Base-by-base conservation (phyloP, 2,797 vertebrate species). In the Coccyzus lansbergi region DNA sequence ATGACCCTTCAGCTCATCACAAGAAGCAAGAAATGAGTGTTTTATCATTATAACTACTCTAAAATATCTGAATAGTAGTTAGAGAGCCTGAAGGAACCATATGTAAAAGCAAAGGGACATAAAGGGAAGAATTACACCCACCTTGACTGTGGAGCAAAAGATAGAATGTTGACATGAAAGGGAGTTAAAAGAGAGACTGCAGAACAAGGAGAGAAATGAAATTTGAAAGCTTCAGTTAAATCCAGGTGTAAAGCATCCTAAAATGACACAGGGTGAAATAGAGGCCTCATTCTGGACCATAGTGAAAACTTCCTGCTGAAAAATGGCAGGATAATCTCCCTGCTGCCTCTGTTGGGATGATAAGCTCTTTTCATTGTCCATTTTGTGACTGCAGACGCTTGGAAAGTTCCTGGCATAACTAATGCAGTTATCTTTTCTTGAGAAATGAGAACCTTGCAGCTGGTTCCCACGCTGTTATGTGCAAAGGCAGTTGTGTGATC, bases 21-120 rank as follows among this genome's bases (percentile, higher is more conserved):
- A 58, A 24, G 18, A 53, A 21, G 36, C 56, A 70, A 29, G 53
- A 36, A 24, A 51, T 15, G 8, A 11, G 12, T 33, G 77, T n/a
- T 80, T 46, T 15, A 20, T 78, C 24, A 34, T 82, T 91, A 74
- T 26, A 52, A 12, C 15, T 60, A 6, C 33, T 62, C 16, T 42
- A 1, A 22, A 74, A 49, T 49, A 1, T 7, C 2, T 7, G 22
- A 46, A 9, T 21, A 56, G 52, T 44, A 34, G 26, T 18, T 0
- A 7, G 49, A 71, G 67, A 40, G 68, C n/a, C 21, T 24, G 44
- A 70, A 53, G 49, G 20, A 63, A 38, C 67, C 16, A 29, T 5
- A 2, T 3, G 33, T 15, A 21, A 70, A 51, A 87, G 33, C n/a
- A 52, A 55, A 59, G 59, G 56, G 63, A 64, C 0, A 48, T 29